Percentiles rank a stretch among this genome's conserved stretches.
phyloP scores from a whole-genome alignment of 2,888 invertebrate species.

The Dynastes tityus region DNA sequence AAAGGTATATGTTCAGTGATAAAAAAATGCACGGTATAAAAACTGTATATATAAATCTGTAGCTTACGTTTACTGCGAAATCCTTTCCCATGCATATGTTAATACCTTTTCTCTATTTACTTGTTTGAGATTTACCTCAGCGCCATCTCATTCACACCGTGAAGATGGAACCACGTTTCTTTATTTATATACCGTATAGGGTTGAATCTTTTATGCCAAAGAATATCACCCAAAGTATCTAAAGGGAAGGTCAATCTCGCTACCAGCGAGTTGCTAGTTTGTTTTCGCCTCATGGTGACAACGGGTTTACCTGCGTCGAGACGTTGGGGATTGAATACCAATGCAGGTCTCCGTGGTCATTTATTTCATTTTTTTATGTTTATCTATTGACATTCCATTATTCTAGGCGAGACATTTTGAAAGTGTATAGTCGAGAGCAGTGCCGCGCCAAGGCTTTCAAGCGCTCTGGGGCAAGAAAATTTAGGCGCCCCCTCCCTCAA shows the following conservation, averaged over 20 bases:
- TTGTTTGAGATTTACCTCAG: neutral
- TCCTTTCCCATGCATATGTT: too few relatives aligned
- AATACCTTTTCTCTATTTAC: neutral
- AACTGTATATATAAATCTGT: too few relatives aligned
- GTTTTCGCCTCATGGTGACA: slow-evolving; percentile 59
- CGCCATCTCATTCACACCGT: neutral
- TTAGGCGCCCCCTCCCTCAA: too few relatives aligned
- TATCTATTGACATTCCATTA: slow-evolving; percentile 61
- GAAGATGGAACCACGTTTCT: neutral
- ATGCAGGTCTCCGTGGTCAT: slow-evolving; percentile 61
- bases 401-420: slow-evolving; percentile 54
- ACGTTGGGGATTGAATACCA: slow-evolving; percentile 61
- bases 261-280: slow-evolving; percentile 56
- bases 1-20: too few relatives aligned
- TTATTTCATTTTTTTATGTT: slow-evolving; percentile 60
- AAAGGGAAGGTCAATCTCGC: slow-evolving; percentile 52
- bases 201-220: neutral
- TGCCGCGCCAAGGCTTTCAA: too few relatives aligned
- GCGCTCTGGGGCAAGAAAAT: too few relatives aligned
- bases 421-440: slow-evolving; percentile 16
- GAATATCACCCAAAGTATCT: neutral
- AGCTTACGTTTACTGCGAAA: too few relatives aligned
- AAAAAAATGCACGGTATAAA: too few relatives aligned
- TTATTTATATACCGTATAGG: slow-evolving; percentile 1
- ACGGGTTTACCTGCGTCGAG: slow-evolving; percentile 57